Conservation (phyloP, 2,797 vertebrate species). For the Chaenodraco wilsoni region DNA sequence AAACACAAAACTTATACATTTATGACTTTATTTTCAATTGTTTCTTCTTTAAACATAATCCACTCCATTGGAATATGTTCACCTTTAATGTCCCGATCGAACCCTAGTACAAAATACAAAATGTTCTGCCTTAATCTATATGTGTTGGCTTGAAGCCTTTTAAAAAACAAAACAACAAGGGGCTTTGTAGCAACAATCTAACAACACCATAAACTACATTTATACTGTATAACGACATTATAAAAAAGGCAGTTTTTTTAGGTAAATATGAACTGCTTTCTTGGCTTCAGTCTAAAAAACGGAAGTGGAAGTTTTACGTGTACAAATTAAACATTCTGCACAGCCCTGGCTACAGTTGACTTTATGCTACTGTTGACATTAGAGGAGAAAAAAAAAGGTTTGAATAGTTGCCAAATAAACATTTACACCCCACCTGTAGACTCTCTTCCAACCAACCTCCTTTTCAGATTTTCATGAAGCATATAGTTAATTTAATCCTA, state of each 20-base stretch:
- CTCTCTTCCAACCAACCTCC: background rate
- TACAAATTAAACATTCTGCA: too few species aligned
- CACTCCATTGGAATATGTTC: background rate
- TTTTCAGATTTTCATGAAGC: slow-evolving; percentile 1
- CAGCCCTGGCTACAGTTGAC: background rate
- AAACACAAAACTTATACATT: background rate
- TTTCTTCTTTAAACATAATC: background rate
- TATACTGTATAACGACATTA: too few species aligned
- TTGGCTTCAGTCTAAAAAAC: too few species aligned
- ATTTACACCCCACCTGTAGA: background rate
- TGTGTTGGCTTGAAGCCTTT: too few species aligned
- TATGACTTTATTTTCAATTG: background rate
- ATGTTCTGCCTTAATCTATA: too few species aligned
- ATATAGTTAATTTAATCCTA: background rate
- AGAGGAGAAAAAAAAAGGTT: background rate
- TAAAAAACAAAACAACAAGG: too few species aligned
- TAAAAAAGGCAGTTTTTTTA: too few species aligned
- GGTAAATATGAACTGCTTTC: too few species aligned
- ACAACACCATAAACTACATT: too few species aligned
- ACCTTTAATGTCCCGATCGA: background rate
- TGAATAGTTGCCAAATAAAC: background rate
- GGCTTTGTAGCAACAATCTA: too few species aligned
- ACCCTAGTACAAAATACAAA: too few species aligned
- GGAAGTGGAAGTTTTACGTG: too few species aligned
- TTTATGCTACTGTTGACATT: background rate